Evolutionary conservation across 2,113 vertebrate genomes (phyloP).

Genomic region (Callaeas wilsoni): DNA sequence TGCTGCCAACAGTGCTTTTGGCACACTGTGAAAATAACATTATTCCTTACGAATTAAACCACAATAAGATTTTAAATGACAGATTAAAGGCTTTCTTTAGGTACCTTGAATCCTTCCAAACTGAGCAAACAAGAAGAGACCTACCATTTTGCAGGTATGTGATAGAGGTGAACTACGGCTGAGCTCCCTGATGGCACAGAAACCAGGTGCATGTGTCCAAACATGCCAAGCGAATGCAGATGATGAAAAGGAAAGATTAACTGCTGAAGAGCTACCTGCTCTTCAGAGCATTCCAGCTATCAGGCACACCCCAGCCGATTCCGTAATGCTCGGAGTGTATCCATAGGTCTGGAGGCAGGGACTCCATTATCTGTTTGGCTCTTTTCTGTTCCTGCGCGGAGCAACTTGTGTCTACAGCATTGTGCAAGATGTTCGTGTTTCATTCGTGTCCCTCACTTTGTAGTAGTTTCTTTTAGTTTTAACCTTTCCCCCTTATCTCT

Average conservation of each 20-base stretch:
- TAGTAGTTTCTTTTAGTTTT: neutral
- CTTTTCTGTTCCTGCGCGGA: neutral
- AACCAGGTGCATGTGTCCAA: conserved; percentile 21
- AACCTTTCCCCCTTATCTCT: neutral
- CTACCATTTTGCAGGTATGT: conserved; percentile 22
- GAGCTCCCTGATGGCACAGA: conserved; percentile 41
- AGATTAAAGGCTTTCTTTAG: conserved; percentile 37
- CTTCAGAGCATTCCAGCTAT: conserved; percentile 38
- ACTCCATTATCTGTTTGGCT: conserved; percentile 18
- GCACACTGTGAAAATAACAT: conserved; percentile 44
- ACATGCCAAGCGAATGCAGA: conserved; percentile 27
- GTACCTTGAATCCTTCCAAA: conserved; percentile 21
- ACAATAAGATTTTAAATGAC: conserved; percentile 39
- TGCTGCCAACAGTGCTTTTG: conserved; percentile 31
- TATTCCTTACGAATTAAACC: conserved; percentile 36
- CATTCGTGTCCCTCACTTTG: neutral
- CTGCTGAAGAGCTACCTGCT: conserved; percentile 50
- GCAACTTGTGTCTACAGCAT: accelerated
- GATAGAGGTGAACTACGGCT: neutral
- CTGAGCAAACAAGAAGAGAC: neutral
- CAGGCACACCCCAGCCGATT: conserved; percentile 31
- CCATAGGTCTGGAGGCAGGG: neutral
- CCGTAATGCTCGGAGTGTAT: neutral
- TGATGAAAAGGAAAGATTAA: conserved; percentile 52
- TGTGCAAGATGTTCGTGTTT: neutral